Conservation (phyloP, 2,888 invertebrate species). For the Listrodromus nycthemerus region DNA sequence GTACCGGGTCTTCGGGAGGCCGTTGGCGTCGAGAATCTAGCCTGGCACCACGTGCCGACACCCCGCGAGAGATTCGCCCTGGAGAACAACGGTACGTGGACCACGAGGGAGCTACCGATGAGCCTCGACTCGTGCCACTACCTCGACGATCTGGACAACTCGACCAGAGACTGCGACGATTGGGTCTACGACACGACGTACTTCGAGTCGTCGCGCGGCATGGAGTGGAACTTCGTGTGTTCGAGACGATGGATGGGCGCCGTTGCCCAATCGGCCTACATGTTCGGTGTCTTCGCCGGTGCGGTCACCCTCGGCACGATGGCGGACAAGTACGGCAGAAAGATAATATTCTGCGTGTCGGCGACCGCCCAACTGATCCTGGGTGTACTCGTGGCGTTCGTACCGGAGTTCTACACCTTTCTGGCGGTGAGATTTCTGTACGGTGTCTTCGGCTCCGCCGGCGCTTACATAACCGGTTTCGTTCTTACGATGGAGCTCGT, state of each 20-base stretch:
- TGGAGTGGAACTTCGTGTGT: slow-evolving; percentile 94
- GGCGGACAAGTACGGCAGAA: slow-evolving; percentile 93
- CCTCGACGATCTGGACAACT: slow-evolving; percentile 77
- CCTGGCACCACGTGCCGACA: slow-evolving; percentile 60
- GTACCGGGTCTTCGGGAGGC: slow-evolving; percentile 68
- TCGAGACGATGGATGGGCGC: slow-evolving; percentile 93
- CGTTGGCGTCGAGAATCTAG: slow-evolving; percentile 45
- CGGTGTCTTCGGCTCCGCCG: slow-evolving; percentile 94
- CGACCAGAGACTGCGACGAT: slow-evolving; percentile 84
- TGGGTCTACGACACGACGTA: slow-evolving; percentile 92
- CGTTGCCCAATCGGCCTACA: slow-evolving; percentile 91
- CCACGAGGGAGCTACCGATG: slow-evolving; percentile 29
- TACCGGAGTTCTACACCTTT: slow-evolving; percentile 91
- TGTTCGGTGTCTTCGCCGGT: slow-evolving; percentile 93
- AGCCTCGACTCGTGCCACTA: slow-evolving; percentile 87
- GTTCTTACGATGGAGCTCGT: slow-evolving; percentile 93
- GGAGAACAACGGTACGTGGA: slow-evolving; percentile 32
- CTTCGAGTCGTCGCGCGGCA: slow-evolving; percentile 90
- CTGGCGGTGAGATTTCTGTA: slow-evolving; percentile 89
- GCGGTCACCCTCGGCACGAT: slow-evolving; percentile 91
- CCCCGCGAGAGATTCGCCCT: slow-evolving; percentile 14
- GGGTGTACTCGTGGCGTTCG: slow-evolving; percentile 89
- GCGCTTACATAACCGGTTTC: slow-evolving; percentile 88
- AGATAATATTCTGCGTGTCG: slow-evolving; percentile 92
- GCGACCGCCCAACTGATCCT: slow-evolving; percentile 90